Base-by-base conservation (phyloP, 2,797 vertebrate species). In the Bovichtus diacanthus region DNA sequence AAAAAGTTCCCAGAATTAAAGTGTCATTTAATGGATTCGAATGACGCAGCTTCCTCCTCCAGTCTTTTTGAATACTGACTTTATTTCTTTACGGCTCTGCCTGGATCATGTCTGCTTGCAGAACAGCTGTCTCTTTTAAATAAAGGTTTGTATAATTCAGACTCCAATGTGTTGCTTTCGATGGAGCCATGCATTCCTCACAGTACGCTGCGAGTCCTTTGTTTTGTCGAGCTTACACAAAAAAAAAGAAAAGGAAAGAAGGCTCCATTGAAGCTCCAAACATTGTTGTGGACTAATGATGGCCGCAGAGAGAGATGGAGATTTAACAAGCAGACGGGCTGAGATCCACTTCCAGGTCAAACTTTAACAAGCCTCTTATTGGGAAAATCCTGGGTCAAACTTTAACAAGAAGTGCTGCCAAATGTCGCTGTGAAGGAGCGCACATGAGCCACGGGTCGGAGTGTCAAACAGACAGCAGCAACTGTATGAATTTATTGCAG, bases 341-440 rank as follows among this genome's bases (percentile, higher is more conserved):
- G 44, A 71, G 74, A 86, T 81, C 34, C 73, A 76, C 81, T 88
- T 80, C 64, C 70, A 86, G 88, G 91, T 87, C 75, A 78, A 49
- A 75, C 67, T 78, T 68, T 88, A 92, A 93, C 88, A 84, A 91
- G 88, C 54, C 58, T 76, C 76, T 89, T 74, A 82, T 84, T 87
- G 82, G 74, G 70, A 80, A 74, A 83, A 86, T 76, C 82, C 77
- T 56, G 78, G 84, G 90, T 87, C 87, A 84, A 79, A 80, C 79
- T 77, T 77, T 91, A 90, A 87, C 90, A 86, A 90, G 88, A 76
- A 38, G 65, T 23, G 55, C 71, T 74, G 83, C 74, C 78, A 83
- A 84, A 90, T 55, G 77, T 74, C 70, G 56, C 49, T 2, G 56
- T 6, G 46, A 55, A 76, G 58, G 55, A 75, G 67, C 65, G 18